These are phyloP conservation scores for Plutomurus gul DNA, from an alignment of 1,140 invertebrate species.

Conservation along the genomic window DNA sequence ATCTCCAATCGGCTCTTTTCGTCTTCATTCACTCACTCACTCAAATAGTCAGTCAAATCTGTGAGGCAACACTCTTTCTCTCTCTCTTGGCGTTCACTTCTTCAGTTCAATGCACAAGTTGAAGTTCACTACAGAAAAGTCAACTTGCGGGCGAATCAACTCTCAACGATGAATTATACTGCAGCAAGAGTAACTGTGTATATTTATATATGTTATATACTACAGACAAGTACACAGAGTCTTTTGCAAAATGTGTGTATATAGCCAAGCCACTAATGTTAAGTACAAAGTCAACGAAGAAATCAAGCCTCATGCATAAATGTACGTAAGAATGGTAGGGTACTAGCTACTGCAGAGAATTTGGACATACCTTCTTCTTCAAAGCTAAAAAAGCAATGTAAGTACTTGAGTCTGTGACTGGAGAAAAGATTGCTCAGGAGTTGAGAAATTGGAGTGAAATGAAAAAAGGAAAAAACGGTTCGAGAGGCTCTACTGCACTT, in stretches of 20 bases:
- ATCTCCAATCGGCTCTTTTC: slow-evolving; percentile 8
- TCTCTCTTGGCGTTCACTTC: no score
- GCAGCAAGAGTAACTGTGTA: not conserved
- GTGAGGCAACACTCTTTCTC: not conserved
- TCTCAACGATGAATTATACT: not conserved
- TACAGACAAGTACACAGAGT: no score
- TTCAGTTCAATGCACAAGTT: no score
- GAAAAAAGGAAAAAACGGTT: slow-evolving; percentile 24
- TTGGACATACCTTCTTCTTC: no score
- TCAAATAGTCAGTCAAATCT: slow-evolving; percentile 10
- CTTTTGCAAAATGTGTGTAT: no score
- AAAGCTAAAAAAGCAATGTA: slow-evolving; percentile 19
- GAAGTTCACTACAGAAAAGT: not conserved
- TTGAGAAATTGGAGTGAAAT: slow-evolving; percentile 29
- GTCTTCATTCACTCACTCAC: slow-evolving; percentile 17
- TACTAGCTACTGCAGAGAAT: no score
- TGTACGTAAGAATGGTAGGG: not conserved
- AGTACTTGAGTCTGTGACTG: not conserved
- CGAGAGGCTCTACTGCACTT: slow-evolving; percentile 15
- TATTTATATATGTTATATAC: not conserved
- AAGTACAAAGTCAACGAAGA: not conserved
- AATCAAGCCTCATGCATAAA: not conserved
- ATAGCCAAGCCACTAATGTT: not conserved
- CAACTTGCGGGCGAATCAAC: no score
- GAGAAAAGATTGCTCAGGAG: slow-evolving; percentile 11